phyloP scores from a whole-genome alignment of 1,140 invertebrate genomes.

The Drosophila miranda region DNA sequence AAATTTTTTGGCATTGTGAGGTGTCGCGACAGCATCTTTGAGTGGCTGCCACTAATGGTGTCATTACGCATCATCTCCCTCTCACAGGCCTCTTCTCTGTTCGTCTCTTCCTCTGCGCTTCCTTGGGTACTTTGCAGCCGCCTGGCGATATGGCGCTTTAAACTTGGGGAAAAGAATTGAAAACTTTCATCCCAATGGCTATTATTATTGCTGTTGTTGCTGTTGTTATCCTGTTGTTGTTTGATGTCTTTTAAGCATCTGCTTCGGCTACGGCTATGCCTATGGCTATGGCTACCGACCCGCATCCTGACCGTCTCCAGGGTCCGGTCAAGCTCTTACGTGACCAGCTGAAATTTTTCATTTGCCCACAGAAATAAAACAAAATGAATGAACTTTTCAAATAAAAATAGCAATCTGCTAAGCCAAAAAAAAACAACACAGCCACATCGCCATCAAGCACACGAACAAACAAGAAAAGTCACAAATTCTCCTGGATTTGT shows the following conservation, averaged over 20 bases:
- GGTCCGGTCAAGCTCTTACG: slow-evolving; percentile 50
- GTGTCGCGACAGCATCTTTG: slow-evolving; percentile 49
- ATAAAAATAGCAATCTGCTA: slow-evolving; percentile 71
- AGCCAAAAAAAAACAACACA: slow-evolving; percentile 1
- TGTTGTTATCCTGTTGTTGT: slow-evolving; percentile 35
- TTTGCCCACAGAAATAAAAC: slow-evolving; percentile 63
- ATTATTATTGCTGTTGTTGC: slow-evolving; percentile 59
- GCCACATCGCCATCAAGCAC: slow-evolving; percentile 14
- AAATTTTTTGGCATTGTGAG: slow-evolving; percentile 48
- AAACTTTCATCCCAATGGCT: slow-evolving; percentile 68
- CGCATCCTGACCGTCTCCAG: slow-evolving; percentile 21
- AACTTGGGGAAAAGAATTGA: slow-evolving; percentile 49
- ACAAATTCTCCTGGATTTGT: slow-evolving; percentile 52
- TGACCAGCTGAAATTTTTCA: slow-evolving; percentile 73
- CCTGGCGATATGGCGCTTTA: slow-evolving; percentile 49
- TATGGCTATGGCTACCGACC: slow-evolving; percentile 2
- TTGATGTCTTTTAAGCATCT: slow-evolving; percentile 66
- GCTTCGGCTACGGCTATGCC: slow-evolving; percentile 18
- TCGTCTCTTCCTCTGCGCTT: slow-evolving; percentile 6
- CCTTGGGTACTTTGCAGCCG: neutral
- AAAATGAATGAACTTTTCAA: slow-evolving; percentile 79
- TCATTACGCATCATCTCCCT: slow-evolving; percentile 62
- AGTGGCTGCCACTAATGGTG: slow-evolving; percentile 76
- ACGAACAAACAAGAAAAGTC: slow-evolving; percentile 44
- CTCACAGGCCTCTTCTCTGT: neutral